Conservation (phyloP, 1,140 invertebrate genomes). For the Calliphora vicina region DNA sequence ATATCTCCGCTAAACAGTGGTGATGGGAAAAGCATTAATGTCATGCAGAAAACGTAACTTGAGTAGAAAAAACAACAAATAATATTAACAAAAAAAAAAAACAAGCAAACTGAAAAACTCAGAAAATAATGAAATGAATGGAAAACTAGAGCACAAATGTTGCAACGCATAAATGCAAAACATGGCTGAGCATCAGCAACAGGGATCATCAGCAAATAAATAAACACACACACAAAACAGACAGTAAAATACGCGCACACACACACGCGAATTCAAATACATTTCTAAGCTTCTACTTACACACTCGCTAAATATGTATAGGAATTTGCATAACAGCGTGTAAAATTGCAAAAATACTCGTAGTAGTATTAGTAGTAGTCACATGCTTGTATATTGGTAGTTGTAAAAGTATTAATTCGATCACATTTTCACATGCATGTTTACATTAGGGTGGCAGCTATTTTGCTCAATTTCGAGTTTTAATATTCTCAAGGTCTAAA, state of each 20-base stretch:
- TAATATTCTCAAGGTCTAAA: no score
- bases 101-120: not conserved
- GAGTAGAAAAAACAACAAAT: not conserved
- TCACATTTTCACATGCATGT: not conserved
- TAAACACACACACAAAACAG: not conserved
- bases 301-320: not conserved
- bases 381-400: not conserved
- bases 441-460: no score
- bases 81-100: not conserved
- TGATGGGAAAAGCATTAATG: conserved; percentile 30
- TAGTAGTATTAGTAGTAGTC: not conserved
- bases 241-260: not conserved
- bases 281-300: not conserved
- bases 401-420: not conserved
- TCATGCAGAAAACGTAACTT: not conserved
- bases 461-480: no score
- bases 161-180: conserved; percentile 50
- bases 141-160: conserved; percentile 20
- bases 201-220: conserved; percentile 51
- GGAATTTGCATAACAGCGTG: conserved; percentile 57
- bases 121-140: not conserved
- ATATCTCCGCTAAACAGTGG: conserved; percentile 5
- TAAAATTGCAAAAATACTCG: not conserved
- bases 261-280: not conserved
- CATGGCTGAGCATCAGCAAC: conserved; percentile 56